A percentile compares a stretch with the other conserved stretches of the same genome.
Conservation (phyloP, 2,113 vertebrate species). For the Struthidea cinerea region DNA sequence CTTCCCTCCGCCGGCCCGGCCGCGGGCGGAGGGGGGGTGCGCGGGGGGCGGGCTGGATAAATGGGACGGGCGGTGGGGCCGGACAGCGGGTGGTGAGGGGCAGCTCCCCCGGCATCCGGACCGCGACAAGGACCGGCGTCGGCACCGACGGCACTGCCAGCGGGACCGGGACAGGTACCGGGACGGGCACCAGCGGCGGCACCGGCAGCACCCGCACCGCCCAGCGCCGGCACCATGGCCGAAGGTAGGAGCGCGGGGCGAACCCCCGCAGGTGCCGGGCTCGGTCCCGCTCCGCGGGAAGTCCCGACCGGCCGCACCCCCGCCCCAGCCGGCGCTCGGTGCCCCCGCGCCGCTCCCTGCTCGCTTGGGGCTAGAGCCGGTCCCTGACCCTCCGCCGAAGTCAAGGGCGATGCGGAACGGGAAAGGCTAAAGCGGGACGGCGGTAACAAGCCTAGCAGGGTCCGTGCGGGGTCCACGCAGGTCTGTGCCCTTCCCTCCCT, state of each 20-base stretch:
- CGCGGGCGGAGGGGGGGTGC: neutral
- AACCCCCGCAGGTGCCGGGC: neutral
- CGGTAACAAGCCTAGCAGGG: fast-evolving
- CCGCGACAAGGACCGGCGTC: neutral
- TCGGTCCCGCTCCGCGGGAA: neutral
- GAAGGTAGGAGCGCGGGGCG: neutral
- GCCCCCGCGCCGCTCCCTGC: neutral
- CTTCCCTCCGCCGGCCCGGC: neutral
- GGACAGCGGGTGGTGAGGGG: neutral
- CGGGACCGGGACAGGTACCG: neutral
- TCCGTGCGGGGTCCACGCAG: neutral
- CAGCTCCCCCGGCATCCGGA: neutral
- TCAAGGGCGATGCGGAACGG: neutral
- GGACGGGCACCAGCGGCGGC: neutral
- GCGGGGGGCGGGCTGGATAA: neutral
- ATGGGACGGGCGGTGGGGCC: neutral
- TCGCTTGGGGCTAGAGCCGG: neutral
- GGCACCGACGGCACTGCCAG: neutral
- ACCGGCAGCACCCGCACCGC: neutral
- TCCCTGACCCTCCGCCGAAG: neutral
- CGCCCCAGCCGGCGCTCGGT: neutral
- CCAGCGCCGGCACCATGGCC: constrained; percentile 4
- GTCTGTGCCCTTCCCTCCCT: neutral
- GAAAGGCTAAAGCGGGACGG: fast-evolving
- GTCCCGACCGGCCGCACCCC: neutral